Evolutionary conservation across 2,113 vertebrate genomes (phyloP).

Genomic region (Engraulis encrasicolus): DNA sequence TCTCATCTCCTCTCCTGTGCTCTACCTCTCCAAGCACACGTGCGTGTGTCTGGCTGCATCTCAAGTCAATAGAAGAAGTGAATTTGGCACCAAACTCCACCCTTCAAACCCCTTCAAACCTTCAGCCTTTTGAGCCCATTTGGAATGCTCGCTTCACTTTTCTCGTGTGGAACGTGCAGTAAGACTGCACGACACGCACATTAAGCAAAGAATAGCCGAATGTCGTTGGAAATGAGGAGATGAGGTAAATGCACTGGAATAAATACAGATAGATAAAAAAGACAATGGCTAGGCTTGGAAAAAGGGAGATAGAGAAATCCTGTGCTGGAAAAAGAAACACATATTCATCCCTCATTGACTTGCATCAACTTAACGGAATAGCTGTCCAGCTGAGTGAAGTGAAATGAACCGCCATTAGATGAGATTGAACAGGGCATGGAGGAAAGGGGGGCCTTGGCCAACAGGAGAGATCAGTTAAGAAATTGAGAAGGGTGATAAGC

Average conservation of each 20-base stretch:
- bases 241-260: background rate
- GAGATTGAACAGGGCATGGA: background rate
- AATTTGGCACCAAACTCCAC: too few relatives aligned
- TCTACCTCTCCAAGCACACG: too few relatives aligned
- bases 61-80: too few relatives aligned
- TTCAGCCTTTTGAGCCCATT: background rate
- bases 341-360: constrained; percentile 1
- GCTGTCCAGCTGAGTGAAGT: background rate
- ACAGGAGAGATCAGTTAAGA: background rate
- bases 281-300: background rate
- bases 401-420: background rate
- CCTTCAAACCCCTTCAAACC: too few relatives aligned
- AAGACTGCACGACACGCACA: background rate
- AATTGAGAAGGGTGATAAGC: constrained; percentile 14
- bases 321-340: background rate
- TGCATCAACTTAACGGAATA: constrained; percentile 9
- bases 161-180: background rate
- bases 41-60: too few relatives aligned
- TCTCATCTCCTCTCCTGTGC: too few relatives aligned
- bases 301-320: background rate
- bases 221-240: background rate
- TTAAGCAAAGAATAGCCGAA: background rate
- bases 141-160: constrained; percentile 2
- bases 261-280: background rate
- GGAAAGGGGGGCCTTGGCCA: background rate